Base-by-base conservation (phyloP, 2,888 invertebrate species). In the Megaustenia siamemsis region DNA sequence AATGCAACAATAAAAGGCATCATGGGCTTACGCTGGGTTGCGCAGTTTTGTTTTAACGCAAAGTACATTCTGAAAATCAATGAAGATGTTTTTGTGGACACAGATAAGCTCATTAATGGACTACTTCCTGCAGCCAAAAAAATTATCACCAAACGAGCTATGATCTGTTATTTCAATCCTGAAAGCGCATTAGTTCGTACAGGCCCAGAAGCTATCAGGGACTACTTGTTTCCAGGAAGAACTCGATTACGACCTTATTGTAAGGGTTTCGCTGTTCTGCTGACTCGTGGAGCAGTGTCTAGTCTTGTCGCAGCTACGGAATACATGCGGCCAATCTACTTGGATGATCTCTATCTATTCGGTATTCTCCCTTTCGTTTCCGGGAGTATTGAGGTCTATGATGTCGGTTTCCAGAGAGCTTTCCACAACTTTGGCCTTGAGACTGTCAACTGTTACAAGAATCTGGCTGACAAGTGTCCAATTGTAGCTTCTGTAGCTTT, bases 1-100 rank as follows among this genome's bases (percentile, higher is more conserved):
- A 80, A 69, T 35, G n/a, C 40, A 5, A 53, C 84, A 24, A 18
- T 69, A 0, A 84, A 84, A 66, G 84, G 80, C 0, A 38, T 84
- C 12, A 80, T 75, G 75, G 84, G 84, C 6, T 24, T 84, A 35
- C 80, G 80, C 6, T 84, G 84, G 84, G 80, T 73, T 1, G n/a
- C 43, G 10, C 78, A 78, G 53, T 84, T 56, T 66, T 84, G 84
- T 40, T 21, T 24, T 15, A 0, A 0, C 12, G 80, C 78, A 12
- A 53, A 80, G 32, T 75, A 40, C 40, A 43, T 84, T 1, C 38
- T 84, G 49, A 75, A 80, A 40, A 63, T 80, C n/a, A 73, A 80
- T 49, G 84, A 84, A 15, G 73, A 43, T 18, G 75, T 84, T 8
- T 84, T 84, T 60, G 84, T 84, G 15, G 84, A 84, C 38, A 75